Evolutionary conservation across 2,797 vertebrate genomes (phyloP).

Genomic region (Anabas testudineus): DNA sequence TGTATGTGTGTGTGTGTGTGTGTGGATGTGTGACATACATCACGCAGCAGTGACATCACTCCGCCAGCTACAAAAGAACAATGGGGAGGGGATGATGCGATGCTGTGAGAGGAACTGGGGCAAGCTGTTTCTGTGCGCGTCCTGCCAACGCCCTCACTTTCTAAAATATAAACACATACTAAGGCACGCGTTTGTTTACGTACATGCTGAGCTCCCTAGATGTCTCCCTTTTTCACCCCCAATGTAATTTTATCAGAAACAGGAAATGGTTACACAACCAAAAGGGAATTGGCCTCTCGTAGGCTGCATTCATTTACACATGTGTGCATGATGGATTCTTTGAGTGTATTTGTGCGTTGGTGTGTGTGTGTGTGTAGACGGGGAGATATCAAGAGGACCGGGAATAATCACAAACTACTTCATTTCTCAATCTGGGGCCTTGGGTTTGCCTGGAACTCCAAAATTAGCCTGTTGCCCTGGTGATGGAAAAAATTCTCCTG

Average conservation of each 20-base stretch:
- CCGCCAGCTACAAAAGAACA: conserved; percentile 70
- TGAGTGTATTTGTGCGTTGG: conserved; percentile 26
- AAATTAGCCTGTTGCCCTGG: conserved; percentile 79
- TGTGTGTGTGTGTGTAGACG: conserved; percentile 29
- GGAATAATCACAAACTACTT: conserved; percentile 77
- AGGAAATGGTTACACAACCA: conserved; percentile 82
- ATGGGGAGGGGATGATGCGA: conserved; percentile 74
- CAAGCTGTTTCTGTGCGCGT: conserved; percentile 64
- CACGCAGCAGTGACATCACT: conserved; percentile 76
- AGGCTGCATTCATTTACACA: conserved; percentile 38
- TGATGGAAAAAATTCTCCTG: conserved; percentile 76
- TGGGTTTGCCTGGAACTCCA: conserved; percentile 71
- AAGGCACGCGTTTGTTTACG: conserved; percentile 16
- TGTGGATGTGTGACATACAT: conserved; percentile 66
- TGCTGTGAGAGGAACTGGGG: conserved; percentile 71
- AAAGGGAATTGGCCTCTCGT: conserved; percentile 64
- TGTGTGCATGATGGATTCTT: conserved; percentile 25
- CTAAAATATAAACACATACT: conserved; percentile 4
- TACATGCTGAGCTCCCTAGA: conserved; percentile 15
- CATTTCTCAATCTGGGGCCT: conserved; percentile 77
- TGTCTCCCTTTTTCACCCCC: conserved; percentile 47
- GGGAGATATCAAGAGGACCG: conserved; percentile 59
- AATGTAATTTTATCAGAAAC: conserved; percentile 78
- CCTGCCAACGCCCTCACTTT: conserved; percentile 46
- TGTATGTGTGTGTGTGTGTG: conserved; percentile 18